phyloP scores from a whole-genome alignment of 2,113 vertebrate genomes.

The Eurystomus gularis region DNA sequence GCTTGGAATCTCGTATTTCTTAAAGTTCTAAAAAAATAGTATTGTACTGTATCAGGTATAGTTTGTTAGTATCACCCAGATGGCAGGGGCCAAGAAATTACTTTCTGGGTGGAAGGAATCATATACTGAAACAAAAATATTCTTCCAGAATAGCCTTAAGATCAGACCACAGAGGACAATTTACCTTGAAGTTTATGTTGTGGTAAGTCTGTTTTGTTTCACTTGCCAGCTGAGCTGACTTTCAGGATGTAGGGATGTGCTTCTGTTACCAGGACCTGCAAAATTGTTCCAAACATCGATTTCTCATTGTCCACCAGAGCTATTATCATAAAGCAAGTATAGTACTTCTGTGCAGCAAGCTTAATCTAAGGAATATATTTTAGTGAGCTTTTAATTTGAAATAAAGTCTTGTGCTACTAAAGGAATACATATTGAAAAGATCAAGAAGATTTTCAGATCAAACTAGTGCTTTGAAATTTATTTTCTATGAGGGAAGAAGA shows the following conservation, averaged over 20 bases:
- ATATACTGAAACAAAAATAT: neutral
- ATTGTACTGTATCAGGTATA: neutral
- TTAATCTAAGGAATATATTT: neutral
- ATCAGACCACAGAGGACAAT: neutral
- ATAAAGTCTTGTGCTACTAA: neutral
- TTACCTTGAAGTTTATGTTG: neutral
- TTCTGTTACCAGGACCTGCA: neutral
- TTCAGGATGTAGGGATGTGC: neutral
- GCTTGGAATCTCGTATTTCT: neutral
- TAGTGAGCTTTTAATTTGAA: neutral
- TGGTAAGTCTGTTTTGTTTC: neutral
- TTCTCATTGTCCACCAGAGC: neutral
- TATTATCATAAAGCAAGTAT: neutral
- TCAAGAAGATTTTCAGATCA: neutral
- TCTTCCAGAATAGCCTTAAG: neutral
- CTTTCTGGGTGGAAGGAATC: neutral
- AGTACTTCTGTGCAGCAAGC: neutral
- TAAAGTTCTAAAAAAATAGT: neutral
- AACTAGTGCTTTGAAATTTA: neutral
- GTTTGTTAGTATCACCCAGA: neutral
- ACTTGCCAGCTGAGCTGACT: neutral
- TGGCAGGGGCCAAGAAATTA: neutral
- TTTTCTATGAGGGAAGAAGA: neutral
- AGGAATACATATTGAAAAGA: neutral
- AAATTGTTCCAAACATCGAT: neutral